Evolutionary conservation across 2,888 invertebrate genomes (phyloP).

Genomic region (Watsonalla cultraria): DNA sequence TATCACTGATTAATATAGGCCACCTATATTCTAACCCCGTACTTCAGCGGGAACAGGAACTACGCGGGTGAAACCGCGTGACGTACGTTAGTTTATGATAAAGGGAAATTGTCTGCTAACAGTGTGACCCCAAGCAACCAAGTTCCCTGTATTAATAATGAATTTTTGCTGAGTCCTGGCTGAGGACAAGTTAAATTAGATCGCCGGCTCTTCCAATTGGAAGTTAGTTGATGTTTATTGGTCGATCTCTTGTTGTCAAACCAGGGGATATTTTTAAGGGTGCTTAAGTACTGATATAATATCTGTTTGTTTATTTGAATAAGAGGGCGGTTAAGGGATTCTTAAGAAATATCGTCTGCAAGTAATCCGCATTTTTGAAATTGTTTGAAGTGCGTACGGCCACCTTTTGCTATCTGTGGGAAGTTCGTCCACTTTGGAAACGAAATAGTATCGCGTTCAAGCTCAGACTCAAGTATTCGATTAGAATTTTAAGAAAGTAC

Average conservation of each 20-base stretch:
- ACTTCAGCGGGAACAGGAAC: no score
- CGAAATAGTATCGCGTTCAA: no score
- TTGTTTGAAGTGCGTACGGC: no score
- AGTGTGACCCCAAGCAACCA: constrained; percentile 1
- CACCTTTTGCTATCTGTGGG: no score
- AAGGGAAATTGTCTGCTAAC: constrained; percentile 2
- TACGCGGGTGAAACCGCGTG: no score
- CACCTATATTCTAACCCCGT: no score
- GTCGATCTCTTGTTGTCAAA: constrained; percentile 15
- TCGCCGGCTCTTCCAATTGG: constrained; percentile 24
- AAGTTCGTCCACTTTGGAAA: no score
- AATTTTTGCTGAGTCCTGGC: constrained; percentile 30
- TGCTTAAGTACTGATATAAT: not conserved
- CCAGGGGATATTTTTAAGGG: constrained; percentile 1
- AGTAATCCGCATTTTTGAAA: no score
- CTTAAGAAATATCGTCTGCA: no score
- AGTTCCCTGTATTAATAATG: constrained; percentile 30
- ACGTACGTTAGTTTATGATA: not conserved
- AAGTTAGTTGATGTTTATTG: constrained; percentile 25
- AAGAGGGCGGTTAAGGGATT: not conserved
- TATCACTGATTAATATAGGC: no score
- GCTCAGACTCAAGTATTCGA: no score
- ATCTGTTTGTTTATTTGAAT: not conserved
- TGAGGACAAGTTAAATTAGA: constrained; percentile 35
- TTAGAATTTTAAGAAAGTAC: no score